Base-by-base conservation (phyloP, 2,797 vertebrate genomes). In the Aphelocoma californica region DNA sequence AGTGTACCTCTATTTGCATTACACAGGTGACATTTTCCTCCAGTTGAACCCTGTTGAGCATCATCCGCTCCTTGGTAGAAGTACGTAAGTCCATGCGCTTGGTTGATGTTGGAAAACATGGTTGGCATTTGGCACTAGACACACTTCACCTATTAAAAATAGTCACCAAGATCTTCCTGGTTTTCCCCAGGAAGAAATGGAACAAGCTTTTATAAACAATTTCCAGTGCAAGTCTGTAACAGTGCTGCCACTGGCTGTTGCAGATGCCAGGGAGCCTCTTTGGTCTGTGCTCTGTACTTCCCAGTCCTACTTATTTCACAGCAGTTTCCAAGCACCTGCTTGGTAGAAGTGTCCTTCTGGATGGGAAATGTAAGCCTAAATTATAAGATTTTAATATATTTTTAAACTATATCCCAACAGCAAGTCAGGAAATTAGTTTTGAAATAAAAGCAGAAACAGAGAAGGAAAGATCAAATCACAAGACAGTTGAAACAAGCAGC, bases 81-180 rank as follows among this genome's bases (percentile, higher is more conserved):
- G 14, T 51, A 10, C 11, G 0, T 20, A 10, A 1, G 0, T 14
- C 2, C 7, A 3, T 17, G 66, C 5, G 1, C n/a, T 26, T 24
- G 15, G 25, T 4, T 40, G 32, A 14, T 40, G 20, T 3, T 69
- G 54, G 36, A 74, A 74, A 34, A 57, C 0, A 0, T n/a, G 32
- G 3, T 17, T 23, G n/a, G 23, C 2, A 4, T 51, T 81, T 57
- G 25, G 44, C 2, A 1, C 14, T 48, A 19, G 51, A 67, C 28
- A 36, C 9, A 5, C 17, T 14, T 40, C n/a, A 20, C 32, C 24
- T 42, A 19, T 51, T 75, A 75, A 32, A 1, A 4, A 28, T 1
- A 44, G 8, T 7, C 64, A 34, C 26, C 21, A 12, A 32, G 21
- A n/a, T 29, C 12, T 47, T 61, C 24, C 38, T 44, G 20, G 12